Evolutionary conservation across 2,797 vertebrate species (phyloP).

Genomic region (Periparus ater): DNA sequence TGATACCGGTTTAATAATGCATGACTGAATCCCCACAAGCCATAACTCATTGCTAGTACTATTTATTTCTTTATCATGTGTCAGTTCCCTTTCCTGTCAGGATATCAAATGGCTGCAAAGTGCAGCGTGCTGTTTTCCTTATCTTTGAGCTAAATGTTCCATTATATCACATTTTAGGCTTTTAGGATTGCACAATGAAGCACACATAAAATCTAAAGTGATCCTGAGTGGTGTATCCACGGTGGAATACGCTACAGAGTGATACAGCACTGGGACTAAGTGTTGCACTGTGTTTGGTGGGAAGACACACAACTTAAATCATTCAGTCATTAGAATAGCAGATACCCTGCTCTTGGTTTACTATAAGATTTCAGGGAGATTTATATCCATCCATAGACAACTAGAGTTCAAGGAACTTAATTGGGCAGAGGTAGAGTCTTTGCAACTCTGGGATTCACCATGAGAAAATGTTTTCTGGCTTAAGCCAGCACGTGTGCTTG

Average conservation of each 20-base stretch:
- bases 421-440: neutral
- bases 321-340: neutral
- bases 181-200: slow-evolving; percentile 22
- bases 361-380: neutral
- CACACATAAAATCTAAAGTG: neutral
- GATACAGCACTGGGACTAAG: neutral
- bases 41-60: neutral
- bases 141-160: slow-evolving; percentile 49
- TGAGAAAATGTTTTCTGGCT: neutral
- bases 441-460: neutral
- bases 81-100: slow-evolving; percentile 53
- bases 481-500: neutral
- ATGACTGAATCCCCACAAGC: neutral
- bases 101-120: slow-evolving; percentile 56
- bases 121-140: neutral
- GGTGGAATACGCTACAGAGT: neutral
- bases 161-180: slow-evolving; percentile 44
- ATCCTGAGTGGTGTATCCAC: neutral
- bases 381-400: neutral
- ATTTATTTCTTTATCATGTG: slow-evolving; percentile 36
- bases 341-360: neutral
- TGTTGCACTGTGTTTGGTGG: neutral
- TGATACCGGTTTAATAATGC: slow-evolving; percentile 29
- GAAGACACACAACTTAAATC: neutral
- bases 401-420: slow-evolving; percentile 15